phyloP scores from a whole-genome alignment of 2,113 vertebrate genomes.

The Sceloporus tristichus region DNA sequence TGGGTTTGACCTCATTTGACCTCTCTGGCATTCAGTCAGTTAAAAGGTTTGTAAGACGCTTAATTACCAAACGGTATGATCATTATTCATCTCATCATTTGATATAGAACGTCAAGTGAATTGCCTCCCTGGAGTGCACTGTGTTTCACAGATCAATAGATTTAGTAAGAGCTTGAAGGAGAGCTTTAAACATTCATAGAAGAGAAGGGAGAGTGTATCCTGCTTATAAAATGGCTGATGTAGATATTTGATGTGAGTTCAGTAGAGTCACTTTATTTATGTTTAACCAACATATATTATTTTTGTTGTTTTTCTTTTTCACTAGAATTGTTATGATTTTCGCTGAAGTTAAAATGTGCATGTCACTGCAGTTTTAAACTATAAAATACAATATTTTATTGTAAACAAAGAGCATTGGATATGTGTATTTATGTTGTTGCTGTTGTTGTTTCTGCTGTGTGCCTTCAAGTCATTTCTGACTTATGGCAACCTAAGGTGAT shows the following conservation, averaged over 20 bases:
- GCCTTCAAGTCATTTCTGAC: too few species aligned
- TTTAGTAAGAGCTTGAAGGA: conserved; percentile 88
- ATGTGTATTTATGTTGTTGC: too few species aligned
- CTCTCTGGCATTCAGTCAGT: conserved; percentile 88
- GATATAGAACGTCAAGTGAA: conserved; percentile 95
- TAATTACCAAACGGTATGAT: conserved; percentile 97
- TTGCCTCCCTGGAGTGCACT: conserved; percentile 90
- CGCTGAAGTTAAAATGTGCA: conserved; percentile 41
- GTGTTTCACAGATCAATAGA: conserved; percentile 98
- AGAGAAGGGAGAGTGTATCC: conserved; percentile 72
- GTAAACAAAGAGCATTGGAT: conserved; percentile 7
- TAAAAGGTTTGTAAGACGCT: conserved; percentile 95
- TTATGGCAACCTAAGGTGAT: too few species aligned
- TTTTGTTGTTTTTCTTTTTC: conserved; percentile 45
- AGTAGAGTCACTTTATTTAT: conserved; percentile 70
- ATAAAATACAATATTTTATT: neutral
- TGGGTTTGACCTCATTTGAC: conserved; percentile 85
- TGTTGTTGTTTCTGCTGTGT: too few species aligned
- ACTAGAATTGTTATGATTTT: neutral
- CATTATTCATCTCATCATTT: conserved; percentile 97
- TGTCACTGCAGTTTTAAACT: conserved; percentile 2
- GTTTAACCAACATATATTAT: conserved; percentile 56
- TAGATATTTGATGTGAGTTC: conserved; percentile 61
- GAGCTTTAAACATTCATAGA: conserved; percentile 80
- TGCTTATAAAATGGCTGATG: conserved; percentile 69